phyloP scores from a whole-genome alignment of 2,888 invertebrate genomes.

The Xestoiulus laeticollis region DNA sequence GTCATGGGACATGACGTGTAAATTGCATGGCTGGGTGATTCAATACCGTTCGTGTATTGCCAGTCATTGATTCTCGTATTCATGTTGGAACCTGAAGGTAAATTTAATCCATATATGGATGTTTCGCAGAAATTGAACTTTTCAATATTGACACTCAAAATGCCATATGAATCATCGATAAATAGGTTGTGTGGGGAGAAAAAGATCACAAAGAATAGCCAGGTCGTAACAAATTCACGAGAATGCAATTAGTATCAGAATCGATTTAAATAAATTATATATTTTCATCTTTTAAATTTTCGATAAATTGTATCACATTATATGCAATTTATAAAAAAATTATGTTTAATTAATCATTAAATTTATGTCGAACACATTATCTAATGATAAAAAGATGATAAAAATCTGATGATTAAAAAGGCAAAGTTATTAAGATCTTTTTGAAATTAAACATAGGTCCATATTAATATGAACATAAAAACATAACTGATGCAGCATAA shows the following conservation, averaged over 20 bases:
- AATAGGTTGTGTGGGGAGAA: not conserved
- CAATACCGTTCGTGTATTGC: not conserved
- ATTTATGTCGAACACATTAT: not conserved
- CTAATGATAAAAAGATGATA: too few species aligned
- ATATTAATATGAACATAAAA: too few species aligned
- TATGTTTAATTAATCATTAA: not conserved
- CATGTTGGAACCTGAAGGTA: not conserved
- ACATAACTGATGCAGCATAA: too few species aligned
- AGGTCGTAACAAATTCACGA: not conserved
- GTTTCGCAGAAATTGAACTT: conserved; percentile 25
- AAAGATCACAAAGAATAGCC: not conserved
- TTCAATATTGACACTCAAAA: not conserved
- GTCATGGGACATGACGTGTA: not conserved
- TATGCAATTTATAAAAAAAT: not conserved
- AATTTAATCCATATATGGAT: conserved; percentile 39
- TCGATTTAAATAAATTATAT: not conserved
- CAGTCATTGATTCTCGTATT: not conserved
- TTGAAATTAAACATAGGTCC: too few species aligned
- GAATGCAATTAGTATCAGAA: not conserved
- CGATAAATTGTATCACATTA: too few species aligned
- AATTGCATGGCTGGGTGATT: conserved; percentile 17
- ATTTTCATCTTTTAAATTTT: too few species aligned
- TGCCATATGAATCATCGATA: not conserved
- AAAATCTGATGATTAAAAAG: too few species aligned
- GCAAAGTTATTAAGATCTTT: too few species aligned